Conservation (phyloP, 2,888 invertebrate genomes). For the Argynnis bischoffii region DNA sequence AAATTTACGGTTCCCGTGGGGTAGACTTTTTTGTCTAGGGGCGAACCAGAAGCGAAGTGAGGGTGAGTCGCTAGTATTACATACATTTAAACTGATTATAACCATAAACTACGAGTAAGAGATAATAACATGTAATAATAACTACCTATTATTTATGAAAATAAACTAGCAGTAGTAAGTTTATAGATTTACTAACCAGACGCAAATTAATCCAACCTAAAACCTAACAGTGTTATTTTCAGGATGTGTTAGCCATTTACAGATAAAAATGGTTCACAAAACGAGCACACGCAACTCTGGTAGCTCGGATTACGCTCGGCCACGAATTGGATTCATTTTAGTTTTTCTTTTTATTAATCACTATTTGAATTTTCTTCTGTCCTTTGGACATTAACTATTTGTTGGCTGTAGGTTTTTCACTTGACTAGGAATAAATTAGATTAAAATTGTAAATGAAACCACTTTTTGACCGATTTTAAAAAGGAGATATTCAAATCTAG, state of each 20-base stretch:
- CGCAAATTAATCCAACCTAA: too few species aligned
- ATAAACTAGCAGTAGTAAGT: too few species aligned
- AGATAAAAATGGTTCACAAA: constrained; percentile 13
- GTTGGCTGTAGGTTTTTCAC: constrained; percentile 10
- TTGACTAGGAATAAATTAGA: background rate
- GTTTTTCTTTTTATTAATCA: constrained; percentile 37
- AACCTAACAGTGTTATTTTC: constrained; percentile 10
- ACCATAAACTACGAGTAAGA: too few species aligned
- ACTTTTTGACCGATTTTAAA: background rate
- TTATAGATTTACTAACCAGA: too few species aligned
- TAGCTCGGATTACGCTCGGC: constrained; percentile 29
- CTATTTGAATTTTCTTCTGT: constrained; percentile 36
- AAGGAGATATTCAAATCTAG: too few species aligned
- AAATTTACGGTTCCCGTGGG: too few species aligned
- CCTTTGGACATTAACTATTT: constrained; percentile 2
- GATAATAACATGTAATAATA: too few species aligned
- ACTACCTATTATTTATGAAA: too few species aligned
- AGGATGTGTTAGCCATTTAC: background rate
- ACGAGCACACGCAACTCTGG: constrained; percentile 19
- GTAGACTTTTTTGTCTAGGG: too few species aligned
- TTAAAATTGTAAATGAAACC: background rate
- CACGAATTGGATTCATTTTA: constrained; percentile 38
- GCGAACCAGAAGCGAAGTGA: too few species aligned
- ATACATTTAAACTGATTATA: too few species aligned
- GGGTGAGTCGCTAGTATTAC: too few species aligned